Evolutionary conservation across 1,140 invertebrate species (phyloP), one percentile per base, ranked within the genome.

Genomic region (Pararge aegeria): DNA sequence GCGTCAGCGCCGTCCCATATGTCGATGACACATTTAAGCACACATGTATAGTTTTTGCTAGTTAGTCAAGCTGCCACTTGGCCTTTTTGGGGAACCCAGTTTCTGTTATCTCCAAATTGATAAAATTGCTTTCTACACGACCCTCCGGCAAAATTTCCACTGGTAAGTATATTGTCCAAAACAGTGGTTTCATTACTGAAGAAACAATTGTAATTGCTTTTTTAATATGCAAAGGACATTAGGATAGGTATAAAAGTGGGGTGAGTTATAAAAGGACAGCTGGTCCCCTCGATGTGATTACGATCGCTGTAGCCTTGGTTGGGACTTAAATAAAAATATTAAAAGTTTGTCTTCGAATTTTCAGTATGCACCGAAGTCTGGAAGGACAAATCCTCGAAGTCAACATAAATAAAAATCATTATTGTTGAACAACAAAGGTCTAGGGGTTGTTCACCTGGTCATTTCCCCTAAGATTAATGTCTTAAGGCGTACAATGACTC

Each of bases 401-500:
- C 59, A 61, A 54, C 44, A 49, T 38, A 55, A 55, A 48, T 55
- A 68, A 71, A 70, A 70, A 65, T 64, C 42, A 42, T 38, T 63
- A 66, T 68, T 64, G 68, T 74, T 59, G 46, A 57, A 65, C 50
- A 71, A 70, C 75, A 81, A 82, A 77, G 66, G 71, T 73, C 68
- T 67, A 64, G 77, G 73, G 75, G 76, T 71, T 78, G 70, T 83
- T 86, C 84, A 84, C 84, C 84, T 84, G 81, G 82, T 63, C 68
- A 75, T 64, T 78, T 73, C 79, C 83, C 75, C 70, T 66, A 85
- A 87, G 84, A 86, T 86, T 86, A 88, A 88, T 88, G 84, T 84
- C 84, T 85, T 61, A 65, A 68, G 70, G 66, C 59, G 72, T 73
- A 85, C 83, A 84, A 83, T 76, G 72, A 79, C 71, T 82, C 84